Evolutionary conservation across 2,113 vertebrate species (phyloP), one percentile per base, ranked within the genome.

Genomic region (Trematomus loennbergii): DNA sequence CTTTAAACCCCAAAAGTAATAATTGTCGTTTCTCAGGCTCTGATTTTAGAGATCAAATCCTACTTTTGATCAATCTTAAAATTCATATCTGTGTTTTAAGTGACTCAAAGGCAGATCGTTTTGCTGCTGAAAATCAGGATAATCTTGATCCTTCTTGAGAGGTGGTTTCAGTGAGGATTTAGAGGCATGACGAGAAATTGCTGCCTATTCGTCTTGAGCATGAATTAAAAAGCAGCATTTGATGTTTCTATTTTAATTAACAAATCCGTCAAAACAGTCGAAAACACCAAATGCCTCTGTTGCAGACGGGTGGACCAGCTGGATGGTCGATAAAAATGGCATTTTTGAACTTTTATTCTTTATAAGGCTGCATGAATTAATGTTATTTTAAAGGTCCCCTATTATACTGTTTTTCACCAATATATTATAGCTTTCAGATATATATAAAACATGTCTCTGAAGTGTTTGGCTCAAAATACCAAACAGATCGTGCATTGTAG

Each of bases 141-240:
- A 76, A 83, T 88, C 82, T 88, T 85, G 58, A 88, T 89, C 75
- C 75, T 68, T 9, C 61, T 79, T 83, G 61, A 87, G 74, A 78
- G 59, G 43, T 70, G 83, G 73, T 86, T 82, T 78, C 40, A 33
- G 75, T 82, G 60, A 52, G 83, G 75, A 75, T 86, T 86, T 79
- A 76, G 69, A 81, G 54, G 72, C 59, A 60, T 53, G 52, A 81
- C 60, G 69, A 25, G 67, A 71, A 43, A 81, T 40, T 82, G 57
- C 46, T 43, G 29, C 80, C 49, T 69, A 48, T 75, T 64, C 62
- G 57, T 60, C 18, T 74, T 46, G 33, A 68, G 57, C 11, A 22
- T 57, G 72, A 61, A 75, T 60, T 76, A 50, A 60, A 74, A 40
- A 71, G 20, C 29, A 68, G 25, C 12, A 54, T 88, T 72, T 83